Evolutionary conservation across 1,140 invertebrate species (phyloP).

Genomic region (Monochamus saltuarius): DNA sequence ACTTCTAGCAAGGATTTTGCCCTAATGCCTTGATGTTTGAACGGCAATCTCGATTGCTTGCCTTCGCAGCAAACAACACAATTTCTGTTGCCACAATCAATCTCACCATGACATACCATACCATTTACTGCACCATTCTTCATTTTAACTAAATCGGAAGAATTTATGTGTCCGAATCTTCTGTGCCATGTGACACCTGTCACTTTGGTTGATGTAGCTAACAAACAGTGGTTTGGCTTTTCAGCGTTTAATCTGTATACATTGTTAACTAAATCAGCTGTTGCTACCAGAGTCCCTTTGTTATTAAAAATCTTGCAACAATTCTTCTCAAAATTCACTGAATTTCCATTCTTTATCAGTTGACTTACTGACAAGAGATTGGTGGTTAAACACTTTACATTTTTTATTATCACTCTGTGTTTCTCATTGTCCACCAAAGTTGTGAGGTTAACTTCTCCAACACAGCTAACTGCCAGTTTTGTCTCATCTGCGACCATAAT

Average conservation of each 20-base stretch:
- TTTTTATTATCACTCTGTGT: not conserved
- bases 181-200: not conserved
- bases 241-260: too few species aligned
- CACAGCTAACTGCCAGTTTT: not conserved
- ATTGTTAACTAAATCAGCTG: too few species aligned
- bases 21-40: conserved; percentile 29
- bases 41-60: conserved; percentile 41
- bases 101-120: conserved; percentile 23
- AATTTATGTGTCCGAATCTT: conserved; percentile 28
- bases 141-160: conserved; percentile 32
- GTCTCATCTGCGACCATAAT: conserved; percentile 22
- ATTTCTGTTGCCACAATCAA: conserved; percentile 15
- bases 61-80: conserved; percentile 41
- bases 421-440: not conserved
- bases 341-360: conserved; percentile 2
- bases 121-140: conserved; percentile 32
- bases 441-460: not conserved
- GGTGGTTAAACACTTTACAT: conserved; percentile 4
- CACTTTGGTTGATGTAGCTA: too few species aligned
- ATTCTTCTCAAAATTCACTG: conserved; percentile 10
- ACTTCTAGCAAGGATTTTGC: conserved; percentile 32
- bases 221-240: too few species aligned
- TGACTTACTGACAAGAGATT: conserved; percentile 12
- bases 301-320: not conserved
- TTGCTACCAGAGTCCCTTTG: too few species aligned